Evolutionary conservation across 2,888 invertebrate species (phyloP).

Genomic region (Conistra vaccinii): DNA sequence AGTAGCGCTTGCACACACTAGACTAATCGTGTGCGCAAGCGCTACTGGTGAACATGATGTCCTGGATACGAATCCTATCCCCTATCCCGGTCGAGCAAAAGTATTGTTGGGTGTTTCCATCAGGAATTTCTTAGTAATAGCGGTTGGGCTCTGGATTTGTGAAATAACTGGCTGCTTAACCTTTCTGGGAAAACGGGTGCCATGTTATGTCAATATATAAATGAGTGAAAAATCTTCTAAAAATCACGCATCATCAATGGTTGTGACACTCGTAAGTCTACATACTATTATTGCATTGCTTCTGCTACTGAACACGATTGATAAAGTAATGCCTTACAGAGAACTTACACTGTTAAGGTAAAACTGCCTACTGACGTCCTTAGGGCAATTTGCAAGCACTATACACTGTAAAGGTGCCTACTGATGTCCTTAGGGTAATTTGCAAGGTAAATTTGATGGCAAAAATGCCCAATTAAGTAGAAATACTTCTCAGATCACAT

Average conservation of each 20-base stretch:
- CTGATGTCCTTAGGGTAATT: not conserved
- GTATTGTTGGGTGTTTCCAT: too few relatives aligned
- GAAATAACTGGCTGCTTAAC: too few relatives aligned
- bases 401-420: not conserved
- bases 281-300: slow-evolving; percentile 63
- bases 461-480: too few relatives aligned
- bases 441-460: not conserved
- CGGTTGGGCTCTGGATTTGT: too few relatives aligned
- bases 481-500: not conserved
- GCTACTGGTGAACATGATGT: too few relatives aligned
- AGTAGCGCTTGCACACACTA: too few relatives aligned
- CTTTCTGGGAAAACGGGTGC: too few relatives aligned
- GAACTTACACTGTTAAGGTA: slow-evolving; percentile 26
- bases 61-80: too few relatives aligned
- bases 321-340: slow-evolving; percentile 47
- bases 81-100: too few relatives aligned
- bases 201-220: not conserved
- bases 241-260: slow-evolving; percentile 38
- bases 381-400: too few relatives aligned
- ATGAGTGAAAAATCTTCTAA: not conserved
- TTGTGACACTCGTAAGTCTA: slow-evolving; percentile 56
- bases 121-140: too few relatives aligned
- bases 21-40: too few relatives aligned
- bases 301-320: slow-evolving; percentile 58
- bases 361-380: slow-evolving; percentile 10